Percentiles rank a stretch among this genome's conserved stretches.
phyloP scores from a whole-genome alignment of 2,797 vertebrate species.

The Gastrophryne carolinensis region DNA sequence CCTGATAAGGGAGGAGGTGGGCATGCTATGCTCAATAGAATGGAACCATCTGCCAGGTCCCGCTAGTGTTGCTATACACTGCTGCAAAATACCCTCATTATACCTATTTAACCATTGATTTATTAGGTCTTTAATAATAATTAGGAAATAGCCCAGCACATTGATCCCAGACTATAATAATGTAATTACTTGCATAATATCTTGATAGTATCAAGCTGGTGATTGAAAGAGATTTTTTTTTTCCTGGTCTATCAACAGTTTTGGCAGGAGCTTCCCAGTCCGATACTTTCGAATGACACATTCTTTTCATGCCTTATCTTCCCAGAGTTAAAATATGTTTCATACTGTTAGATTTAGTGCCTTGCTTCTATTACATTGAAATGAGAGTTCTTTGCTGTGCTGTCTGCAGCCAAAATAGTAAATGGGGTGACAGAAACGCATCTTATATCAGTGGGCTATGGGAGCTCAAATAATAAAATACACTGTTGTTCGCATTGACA shows the following conservation, averaged over 20 bases:
- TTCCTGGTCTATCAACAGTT: too few relatives aligned
- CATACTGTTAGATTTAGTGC: not conserved
- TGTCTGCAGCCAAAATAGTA: not conserved
- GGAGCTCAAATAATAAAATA: not conserved
- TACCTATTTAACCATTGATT: constrained; percentile 16
- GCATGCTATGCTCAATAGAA: not conserved
- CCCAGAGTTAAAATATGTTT: too few relatives aligned
- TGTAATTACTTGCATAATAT: not conserved
- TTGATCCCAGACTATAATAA: not conserved
- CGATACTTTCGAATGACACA: not conserved
- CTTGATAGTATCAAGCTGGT: not conserved
- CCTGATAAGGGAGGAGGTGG: constrained; percentile 5
- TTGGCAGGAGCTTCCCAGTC: too few relatives aligned
- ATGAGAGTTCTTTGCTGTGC: not conserved
- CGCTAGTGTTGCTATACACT: constrained; percentile 1
- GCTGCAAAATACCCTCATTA: constrained; percentile 6
- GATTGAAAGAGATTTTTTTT: too few relatives aligned
- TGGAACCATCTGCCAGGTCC: constrained; percentile 8
- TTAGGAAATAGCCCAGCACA: not conserved
- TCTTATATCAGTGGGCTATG: not conserved
- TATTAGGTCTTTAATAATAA: not conserved
- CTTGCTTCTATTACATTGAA: not conserved
- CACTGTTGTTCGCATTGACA: too few relatives aligned
- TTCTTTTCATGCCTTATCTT: not conserved
- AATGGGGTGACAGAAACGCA: not conserved